Evolutionary conservation across 2,113 vertebrate genomes (phyloP).

Genomic region (Callocephalon fimbriatum): DNA sequence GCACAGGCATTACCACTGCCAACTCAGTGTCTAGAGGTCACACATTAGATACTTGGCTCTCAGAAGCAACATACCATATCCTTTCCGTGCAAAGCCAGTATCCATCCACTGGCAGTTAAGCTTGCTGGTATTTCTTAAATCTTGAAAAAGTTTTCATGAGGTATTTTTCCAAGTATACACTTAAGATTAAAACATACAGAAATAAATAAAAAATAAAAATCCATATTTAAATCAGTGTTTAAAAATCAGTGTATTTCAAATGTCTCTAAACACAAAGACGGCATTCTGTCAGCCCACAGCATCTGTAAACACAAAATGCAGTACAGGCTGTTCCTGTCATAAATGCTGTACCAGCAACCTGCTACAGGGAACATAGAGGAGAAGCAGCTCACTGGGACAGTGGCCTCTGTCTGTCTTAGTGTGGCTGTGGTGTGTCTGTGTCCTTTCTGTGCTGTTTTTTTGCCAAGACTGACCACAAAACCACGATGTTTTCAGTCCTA

Average conservation of each 20-base stretch:
- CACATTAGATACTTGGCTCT: neutral
- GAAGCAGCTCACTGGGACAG: neutral
- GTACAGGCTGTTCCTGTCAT: neutral
- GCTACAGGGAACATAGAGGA: accelerated
- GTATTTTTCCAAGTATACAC: neutral
- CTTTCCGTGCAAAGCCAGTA: neutral
- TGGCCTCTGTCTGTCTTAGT: neutral
- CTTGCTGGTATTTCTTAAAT: neutral
- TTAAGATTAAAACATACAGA: neutral
- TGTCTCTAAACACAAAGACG: neutral
- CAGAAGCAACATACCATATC: neutral
- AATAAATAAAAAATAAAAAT: neutral
- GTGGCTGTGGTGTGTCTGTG: neutral
- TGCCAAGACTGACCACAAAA: neutral
- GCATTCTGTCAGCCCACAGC: neutral
- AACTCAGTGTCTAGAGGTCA: neutral
- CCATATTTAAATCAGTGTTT: neutral
- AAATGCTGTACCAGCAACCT: neutral
- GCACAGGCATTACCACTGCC: neutral
- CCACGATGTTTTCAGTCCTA: neutral
- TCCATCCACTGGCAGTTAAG: neutral
- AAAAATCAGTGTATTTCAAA: neutral
- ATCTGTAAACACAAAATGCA: neutral
- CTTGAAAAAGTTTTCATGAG: neutral
- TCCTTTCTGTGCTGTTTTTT: neutral